These are phyloP conservation scores for Halocynthia roretzi DNA, from an alignment of 23 tunicate genomes.

Conservation along the genomic window DNA sequence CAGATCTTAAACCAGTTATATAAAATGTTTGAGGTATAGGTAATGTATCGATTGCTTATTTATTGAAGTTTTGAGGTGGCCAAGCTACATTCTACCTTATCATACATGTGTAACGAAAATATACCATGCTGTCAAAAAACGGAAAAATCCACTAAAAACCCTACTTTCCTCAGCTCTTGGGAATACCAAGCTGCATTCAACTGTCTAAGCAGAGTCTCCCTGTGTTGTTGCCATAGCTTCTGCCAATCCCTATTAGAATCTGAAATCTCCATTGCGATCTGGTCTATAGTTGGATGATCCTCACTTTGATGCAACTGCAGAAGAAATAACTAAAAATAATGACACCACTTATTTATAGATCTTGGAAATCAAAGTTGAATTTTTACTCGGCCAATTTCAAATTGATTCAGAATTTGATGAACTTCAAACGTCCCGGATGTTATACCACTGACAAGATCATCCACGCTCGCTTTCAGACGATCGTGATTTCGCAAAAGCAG, in stretches of 20 bases:
- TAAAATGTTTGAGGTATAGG: too few relatives aligned
- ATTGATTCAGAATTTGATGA: slow-evolving; percentile 33
- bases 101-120: neutral
- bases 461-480: slow-evolving; percentile 32
- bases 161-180: slow-evolving; percentile 23
- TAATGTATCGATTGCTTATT: neutral
- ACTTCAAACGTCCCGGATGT: slow-evolving; percentile 34
- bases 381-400: slow-evolving; percentile 29
- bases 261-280: slow-evolving; percentile 36
- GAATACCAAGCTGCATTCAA: slow-evolving; percentile 25
- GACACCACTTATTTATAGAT: neutral
- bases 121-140: neutral
- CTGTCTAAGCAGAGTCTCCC: slow-evolving; percentile 22
- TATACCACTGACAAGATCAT: slow-evolving; percentile 46
- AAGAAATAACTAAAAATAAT: neutral
- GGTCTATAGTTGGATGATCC: slow-evolving; percentile 23
- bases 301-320: slow-evolving; percentile 18
- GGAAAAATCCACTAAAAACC: neutral
- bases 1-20: too few relatives aligned
- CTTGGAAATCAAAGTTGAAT: neutral
- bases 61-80: too few relatives aligned
- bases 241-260: slow-evolving; percentile 30
- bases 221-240: slow-evolving; percentile 32
- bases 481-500: slow-evolving; percentile 43
- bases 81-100: too few relatives aligned